phyloP scores from a whole-genome alignment of 2,888 invertebrate genomes.

The Brachypterus glaber region DNA sequence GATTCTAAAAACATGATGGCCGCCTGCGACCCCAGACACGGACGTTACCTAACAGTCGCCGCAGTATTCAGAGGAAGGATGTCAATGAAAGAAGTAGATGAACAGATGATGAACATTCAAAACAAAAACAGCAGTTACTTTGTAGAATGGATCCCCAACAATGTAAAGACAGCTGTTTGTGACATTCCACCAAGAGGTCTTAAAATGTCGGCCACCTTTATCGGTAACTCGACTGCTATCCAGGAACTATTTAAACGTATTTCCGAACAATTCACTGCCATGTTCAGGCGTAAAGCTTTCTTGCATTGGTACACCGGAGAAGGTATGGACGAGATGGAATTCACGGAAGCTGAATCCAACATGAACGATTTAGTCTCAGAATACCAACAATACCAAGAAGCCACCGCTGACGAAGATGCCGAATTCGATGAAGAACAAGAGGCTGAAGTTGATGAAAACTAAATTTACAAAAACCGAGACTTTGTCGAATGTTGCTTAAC shows the following conservation, averaged over 20 bases:
- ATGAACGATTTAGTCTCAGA: too few relatives aligned
- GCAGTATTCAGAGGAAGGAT: conserved; percentile 85
- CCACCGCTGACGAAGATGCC: too few relatives aligned
- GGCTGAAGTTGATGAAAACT: background rate
- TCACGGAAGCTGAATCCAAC: too few relatives aligned
- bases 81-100: conserved; percentile 87
- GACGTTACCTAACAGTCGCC: conserved; percentile 83
- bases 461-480: too few relatives aligned
- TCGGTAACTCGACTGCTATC: conserved; percentile 88
- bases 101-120: conserved; percentile 89
- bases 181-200: conserved; percentile 88
- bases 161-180: conserved; percentile 88
- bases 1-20: conserved; percentile 98
- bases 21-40: conserved; percentile 87
- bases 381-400: too few relatives aligned
- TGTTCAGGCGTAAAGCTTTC: too few relatives aligned
- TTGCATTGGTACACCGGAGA: too few relatives aligned
- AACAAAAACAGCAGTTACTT: conserved; percentile 89
- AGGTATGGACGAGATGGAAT: too few relatives aligned
- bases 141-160: conserved; percentile 91
- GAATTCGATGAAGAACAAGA: too few relatives aligned
- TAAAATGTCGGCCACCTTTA: conserved; percentile 91
- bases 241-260: too few relatives aligned
- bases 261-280: too few relatives aligned
- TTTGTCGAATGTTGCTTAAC: too few relatives aligned